Evolutionary conservation across 2,797 vertebrate genomes (phyloP).

Genomic region (Lithobates pipiens): DNA sequence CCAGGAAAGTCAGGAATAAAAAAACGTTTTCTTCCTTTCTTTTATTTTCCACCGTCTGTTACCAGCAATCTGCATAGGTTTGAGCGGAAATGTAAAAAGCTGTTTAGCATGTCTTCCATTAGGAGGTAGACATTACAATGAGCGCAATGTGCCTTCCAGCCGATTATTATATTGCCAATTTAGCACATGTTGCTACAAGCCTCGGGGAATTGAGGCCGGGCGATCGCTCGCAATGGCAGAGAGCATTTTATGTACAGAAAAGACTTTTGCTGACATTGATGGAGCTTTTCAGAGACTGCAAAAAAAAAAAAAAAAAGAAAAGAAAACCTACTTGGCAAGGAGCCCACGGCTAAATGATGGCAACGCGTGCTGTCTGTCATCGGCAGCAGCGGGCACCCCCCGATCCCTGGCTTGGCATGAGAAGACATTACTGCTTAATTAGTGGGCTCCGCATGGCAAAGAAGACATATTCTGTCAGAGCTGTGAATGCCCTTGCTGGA

Average conservation of each 20-base stretch:
- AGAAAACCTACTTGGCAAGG: slow-evolving; percentile 7
- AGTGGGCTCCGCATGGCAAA: slow-evolving; percentile 35
- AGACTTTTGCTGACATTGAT: slow-evolving; percentile 32
- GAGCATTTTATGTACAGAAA: background rate
- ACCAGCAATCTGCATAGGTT: slow-evolving; percentile 14
- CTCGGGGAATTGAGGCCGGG: slow-evolving; percentile 10
- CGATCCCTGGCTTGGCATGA: slow-evolving; percentile 26
- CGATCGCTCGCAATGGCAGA: background rate
- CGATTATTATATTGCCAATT: slow-evolving; percentile 24
- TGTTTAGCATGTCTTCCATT: slow-evolving; percentile 18
- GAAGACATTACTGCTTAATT: slow-evolving; percentile 53
- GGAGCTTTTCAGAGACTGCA: slow-evolving; percentile 25
- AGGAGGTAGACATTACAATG: slow-evolving; percentile 18
- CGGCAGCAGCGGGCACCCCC: slow-evolving; percentile 21
- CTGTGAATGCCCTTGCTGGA: slow-evolving; percentile 9
- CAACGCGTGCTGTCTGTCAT: slow-evolving; percentile 47
- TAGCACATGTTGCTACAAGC: slow-evolving; percentile 38
- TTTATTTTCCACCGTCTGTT: slow-evolving; percentile 29
- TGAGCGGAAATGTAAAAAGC: background rate
- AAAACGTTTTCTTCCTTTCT: background rate
- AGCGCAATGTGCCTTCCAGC: slow-evolving; percentile 18
- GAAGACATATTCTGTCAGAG: slow-evolving; percentile 33
- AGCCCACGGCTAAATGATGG: slow-evolving; percentile 46
- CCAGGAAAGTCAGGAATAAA: too few species aligned
- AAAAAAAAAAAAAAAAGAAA: background rate